Evolutionary conservation across 2,888 invertebrate species (phyloP), one percentile per base, ranked within the genome.

Genomic region (Drosophila fulvimacula): DNA sequence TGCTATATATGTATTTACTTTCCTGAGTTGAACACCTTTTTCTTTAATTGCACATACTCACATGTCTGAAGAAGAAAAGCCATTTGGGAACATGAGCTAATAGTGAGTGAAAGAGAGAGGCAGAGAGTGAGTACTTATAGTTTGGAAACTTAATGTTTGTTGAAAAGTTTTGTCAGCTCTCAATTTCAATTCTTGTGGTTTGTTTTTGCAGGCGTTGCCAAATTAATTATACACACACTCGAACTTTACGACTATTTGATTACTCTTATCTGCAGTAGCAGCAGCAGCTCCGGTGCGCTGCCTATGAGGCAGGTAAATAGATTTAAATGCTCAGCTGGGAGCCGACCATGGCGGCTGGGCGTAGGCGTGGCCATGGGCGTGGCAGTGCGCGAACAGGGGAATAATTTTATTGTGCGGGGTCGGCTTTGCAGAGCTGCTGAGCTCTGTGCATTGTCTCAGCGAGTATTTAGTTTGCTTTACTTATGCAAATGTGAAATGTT

Each of bases 141-240:
- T 60, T 69, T 44, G 21, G 39, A 48, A 72, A 53, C 63, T 64
- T 60, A 52, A 59, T 76, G 73, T 53, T 76, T 59, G 56, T 39
- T 58, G 55, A 69, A 75, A 75, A 76, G 62, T 77, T 65, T 77
- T 66, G 68, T 62, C 67, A 73, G 57, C 42, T 67, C 67, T 68
- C 62, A 62, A 71, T 79, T 80, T 76, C 74, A 52, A 60, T 65
- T 68, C 53, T 51, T 62, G 75, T 52, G 75, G 68, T 32, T 69
- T 73, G 76, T 71, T 81, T 68, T 65, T 73, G 41, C 44, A 65
- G 69, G 64, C 66, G 76, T 55, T 77, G 59, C 38, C 71, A 82
- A 81, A 84, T 82, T 81, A 82, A 79, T 82, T 82, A 81, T 70
- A 81, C 82, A 81, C 76, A 74, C 76, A 69, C 70, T 73, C 76